Evolutionary conservation across 1,140 invertebrate genomes (phyloP), one percentile per base, ranked within the genome.

Genomic region (Drosophila lini): DNA sequence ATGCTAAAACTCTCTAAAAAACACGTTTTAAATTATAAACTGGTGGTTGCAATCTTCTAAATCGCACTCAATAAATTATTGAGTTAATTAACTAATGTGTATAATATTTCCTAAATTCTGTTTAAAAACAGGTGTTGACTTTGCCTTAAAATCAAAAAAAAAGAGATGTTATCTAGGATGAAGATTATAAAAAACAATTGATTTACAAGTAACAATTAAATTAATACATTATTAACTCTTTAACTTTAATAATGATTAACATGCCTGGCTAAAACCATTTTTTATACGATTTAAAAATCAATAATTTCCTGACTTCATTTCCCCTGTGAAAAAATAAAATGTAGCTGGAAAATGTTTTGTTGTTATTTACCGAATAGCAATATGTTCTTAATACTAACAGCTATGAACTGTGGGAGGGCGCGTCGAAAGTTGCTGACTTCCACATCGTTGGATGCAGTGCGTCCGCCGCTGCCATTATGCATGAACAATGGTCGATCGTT

Each of bases 371-470:
- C 94, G 52, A 95, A 83, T 52, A 95, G 92, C 31, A 95, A 91
- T 68, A 95, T 91, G 92, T 95, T 95, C 89, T 95, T 95, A 32
- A 95, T 94, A 64, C 93, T 93, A 47, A 95, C 95, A 22, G 95
- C 95, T 64, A 94, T 89, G 78, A 94, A 93, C 92, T 95, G 95
- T 50, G 95, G 94, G 45, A 94, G 63, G 8, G 94, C 93, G 64
- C 93, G 91, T 44, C 93, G 92, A 62, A 94, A 85, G 78, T 93
- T 93, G 53, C 85, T 89, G 22, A 92, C 80, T 81, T 92, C 89
- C 62, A 91, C 84, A 56, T 89, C 74, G n/a, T 28, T 48, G 7
- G 68, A 61, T 22, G 90, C 81, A 64, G 78, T 69, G 47, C 84
- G 74, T 40, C 83, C 57, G 41, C 57, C 57, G 61, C 48, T 68